These are phyloP conservation scores for Anoplolepis gracilipes DNA, from an alignment of 1,140 invertebrate genomes.

Conservation along the genomic window DNA sequence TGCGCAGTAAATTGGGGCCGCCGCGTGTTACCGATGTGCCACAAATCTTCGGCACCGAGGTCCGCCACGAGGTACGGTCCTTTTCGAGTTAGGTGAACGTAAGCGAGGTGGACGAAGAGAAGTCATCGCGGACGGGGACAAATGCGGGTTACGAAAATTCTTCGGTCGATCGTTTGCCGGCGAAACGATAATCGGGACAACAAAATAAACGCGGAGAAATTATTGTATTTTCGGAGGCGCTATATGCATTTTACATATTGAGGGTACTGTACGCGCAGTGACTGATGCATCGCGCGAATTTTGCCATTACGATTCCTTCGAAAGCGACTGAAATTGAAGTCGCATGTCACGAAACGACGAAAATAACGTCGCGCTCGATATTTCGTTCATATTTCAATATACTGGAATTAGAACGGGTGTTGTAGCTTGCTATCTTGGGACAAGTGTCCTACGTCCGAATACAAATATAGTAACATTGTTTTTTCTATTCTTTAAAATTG, in stretches of 20 bases:
- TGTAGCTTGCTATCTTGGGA: background rate
- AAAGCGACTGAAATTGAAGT: background rate
- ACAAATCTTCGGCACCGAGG: conserved; percentile 71
- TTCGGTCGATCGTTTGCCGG: conserved; percentile 48
- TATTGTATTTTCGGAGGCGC: conserved; percentile 65
- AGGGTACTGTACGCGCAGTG: background rate
- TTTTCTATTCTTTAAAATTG: background rate
- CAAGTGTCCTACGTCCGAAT: background rate
- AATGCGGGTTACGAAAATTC: conserved; percentile 43
- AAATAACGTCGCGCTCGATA: conserved; percentile 26
- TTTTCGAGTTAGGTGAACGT: conserved; percentile 41
- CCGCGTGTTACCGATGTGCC: conserved; percentile 74
- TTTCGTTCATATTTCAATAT: conserved; percentile 23
- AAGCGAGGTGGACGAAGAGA: conserved; percentile 26
- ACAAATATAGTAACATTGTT: background rate
- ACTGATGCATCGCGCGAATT: background rate
- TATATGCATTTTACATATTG: background rate
- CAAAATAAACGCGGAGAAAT: conserved; percentile 58
- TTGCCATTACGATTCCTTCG: conserved; percentile 9
- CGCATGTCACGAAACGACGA: conserved; percentile 4
- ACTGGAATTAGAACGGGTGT: background rate
- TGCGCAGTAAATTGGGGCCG: conserved; percentile 75
- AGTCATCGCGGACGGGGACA: conserved; percentile 8
- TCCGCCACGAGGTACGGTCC: conserved; percentile 57
- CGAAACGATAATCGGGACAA: conserved; percentile 33